A percentile compares a stretch with the other conserved stretches of the same genome.
These are phyloP conservation scores for Sylvilagus floridanus DNA, from an alignment of 2,797 vertebrate species.

Conservation along the genomic window DNA sequence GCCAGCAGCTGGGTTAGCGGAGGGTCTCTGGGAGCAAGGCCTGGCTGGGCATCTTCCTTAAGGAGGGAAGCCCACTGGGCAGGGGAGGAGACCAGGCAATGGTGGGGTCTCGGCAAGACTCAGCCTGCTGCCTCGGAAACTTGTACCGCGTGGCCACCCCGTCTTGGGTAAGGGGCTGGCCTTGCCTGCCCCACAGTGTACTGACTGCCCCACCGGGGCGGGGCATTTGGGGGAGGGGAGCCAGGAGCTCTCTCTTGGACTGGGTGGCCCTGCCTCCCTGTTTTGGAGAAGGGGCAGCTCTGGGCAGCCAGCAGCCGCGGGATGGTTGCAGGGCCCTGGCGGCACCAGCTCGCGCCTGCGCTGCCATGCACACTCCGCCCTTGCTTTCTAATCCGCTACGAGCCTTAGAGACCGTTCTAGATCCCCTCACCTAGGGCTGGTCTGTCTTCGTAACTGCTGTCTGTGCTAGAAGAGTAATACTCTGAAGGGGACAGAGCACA, in stretches of 20 bases:
- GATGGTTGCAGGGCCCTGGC: not conserved
- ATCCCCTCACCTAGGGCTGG: not conserved
- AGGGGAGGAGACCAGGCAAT: too few relatives aligned
- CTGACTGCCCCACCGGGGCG: too few relatives aligned
- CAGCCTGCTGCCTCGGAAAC: too few relatives aligned
- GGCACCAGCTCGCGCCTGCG: accelerated
- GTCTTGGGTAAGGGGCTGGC: too few relatives aligned
- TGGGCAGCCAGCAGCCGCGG: not conserved
- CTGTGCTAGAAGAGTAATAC: not conserved
- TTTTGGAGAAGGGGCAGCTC: not conserved
- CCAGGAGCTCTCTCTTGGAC: not conserved
- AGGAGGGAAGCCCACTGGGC: not conserved
- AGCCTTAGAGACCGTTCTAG: not conserved
- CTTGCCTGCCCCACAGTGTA: too few relatives aligned
- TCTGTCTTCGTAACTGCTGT: not conserved
- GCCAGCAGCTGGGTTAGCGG: not conserved
- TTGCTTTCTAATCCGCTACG: not conserved
- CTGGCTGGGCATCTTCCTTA: not conserved
- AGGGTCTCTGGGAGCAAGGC: not conserved
- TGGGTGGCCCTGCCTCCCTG: not conserved
- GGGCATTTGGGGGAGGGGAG: too few relatives aligned
- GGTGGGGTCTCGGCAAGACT: too few relatives aligned
- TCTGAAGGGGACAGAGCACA: not conserved
- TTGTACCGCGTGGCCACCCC: too few relatives aligned
- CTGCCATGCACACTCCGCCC: not conserved